These are phyloP conservation scores for Masnerella sp. DNA, from an alignment of 2,888 invertebrate species.

Conservation along the genomic window DNA sequence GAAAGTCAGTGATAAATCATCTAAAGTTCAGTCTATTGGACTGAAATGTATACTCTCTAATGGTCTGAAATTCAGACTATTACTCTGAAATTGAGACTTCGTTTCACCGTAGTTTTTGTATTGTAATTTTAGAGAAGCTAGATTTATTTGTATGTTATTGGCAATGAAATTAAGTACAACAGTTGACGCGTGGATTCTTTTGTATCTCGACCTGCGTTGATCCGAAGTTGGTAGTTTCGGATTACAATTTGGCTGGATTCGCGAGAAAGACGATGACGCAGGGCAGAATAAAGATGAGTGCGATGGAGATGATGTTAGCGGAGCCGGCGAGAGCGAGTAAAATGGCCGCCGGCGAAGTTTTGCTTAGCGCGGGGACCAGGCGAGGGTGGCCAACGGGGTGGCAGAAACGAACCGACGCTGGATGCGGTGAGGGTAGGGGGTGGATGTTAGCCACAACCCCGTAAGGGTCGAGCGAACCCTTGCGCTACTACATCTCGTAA, in stretches of 20 bases:
- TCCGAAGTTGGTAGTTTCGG: slow-evolving; percentile 71
- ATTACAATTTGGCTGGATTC: slow-evolving; percentile 76
- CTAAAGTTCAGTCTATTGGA: too few relatives aligned
- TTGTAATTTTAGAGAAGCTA: too few relatives aligned
- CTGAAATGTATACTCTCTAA: too few relatives aligned
- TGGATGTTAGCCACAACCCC: slow-evolving; percentile 77
- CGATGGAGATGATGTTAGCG: slow-evolving; percentile 59
- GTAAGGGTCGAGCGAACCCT: slow-evolving; percentile 78
- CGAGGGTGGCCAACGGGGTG: slow-evolving; percentile 73
- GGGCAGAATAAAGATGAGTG: slow-evolving; percentile 51
- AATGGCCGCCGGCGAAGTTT: slow-evolving; percentile 77
- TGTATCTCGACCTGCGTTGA: slow-evolving; percentile 68
- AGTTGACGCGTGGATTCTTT: slow-evolving; percentile 68
- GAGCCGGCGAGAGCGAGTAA: slow-evolving; percentile 73
- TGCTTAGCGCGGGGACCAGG: slow-evolving; percentile 67
- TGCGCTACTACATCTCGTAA: slow-evolving; percentile 74
- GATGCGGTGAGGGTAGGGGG: slow-evolving; percentile 66
- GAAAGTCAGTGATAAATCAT: too few relatives aligned
- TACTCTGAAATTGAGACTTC: too few relatives aligned
- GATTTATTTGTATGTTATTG: too few relatives aligned
- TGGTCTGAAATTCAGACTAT: too few relatives aligned
- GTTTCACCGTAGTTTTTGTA: too few relatives aligned
- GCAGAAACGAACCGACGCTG: slow-evolving; percentile 67
- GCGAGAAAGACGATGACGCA: slow-evolving; percentile 56
- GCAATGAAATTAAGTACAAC: slow-evolving; percentile 7